These are phyloP conservation scores for Salminus brasiliensis DNA, from an alignment of 2,113 vertebrate genomes.

Conservation along the genomic window DNA sequence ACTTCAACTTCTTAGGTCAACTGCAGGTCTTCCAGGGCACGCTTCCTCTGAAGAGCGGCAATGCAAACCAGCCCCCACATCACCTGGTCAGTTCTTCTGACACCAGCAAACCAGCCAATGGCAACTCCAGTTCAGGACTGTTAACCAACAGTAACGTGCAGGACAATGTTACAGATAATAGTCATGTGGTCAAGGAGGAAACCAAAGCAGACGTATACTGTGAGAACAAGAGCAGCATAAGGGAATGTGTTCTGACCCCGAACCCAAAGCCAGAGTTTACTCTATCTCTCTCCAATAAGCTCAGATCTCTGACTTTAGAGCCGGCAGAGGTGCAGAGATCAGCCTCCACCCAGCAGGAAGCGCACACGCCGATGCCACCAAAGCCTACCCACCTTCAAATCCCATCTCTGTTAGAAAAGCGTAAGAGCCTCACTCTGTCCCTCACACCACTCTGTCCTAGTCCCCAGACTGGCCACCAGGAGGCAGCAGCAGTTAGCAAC, in stretches of 20 bases:
- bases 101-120: background rate
- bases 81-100: slow-evolving; percentile 44
- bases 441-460: slow-evolving; percentile 57
- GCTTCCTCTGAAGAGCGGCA: slow-evolving; percentile 56
- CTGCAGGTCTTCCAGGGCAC: slow-evolving; percentile 79
- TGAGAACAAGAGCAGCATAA: slow-evolving; percentile 29
- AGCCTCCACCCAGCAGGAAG: background rate
- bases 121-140: background rate
- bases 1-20: slow-evolving; percentile 85
- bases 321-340: slow-evolving; percentile 39
- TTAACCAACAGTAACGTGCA: slow-evolving; percentile 37
- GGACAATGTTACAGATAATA: slow-evolving; percentile 12
- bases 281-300: slow-evolving; percentile 51
- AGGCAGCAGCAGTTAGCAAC: background rate
- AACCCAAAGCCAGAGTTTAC: slow-evolving; percentile 44
- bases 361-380: slow-evolving; percentile 8
- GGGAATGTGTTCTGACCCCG: background rate
- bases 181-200: background rate
- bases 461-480: slow-evolving; percentile 22
- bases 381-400: slow-evolving; percentile 60
- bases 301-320: slow-evolving; percentile 39
- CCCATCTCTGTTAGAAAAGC: slow-evolving; percentile 68
- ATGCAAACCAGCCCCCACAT: background rate
- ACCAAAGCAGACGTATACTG: slow-evolving; percentile 4
- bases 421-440: slow-evolving; percentile 69